Percentiles rank a stretch among this genome's conserved stretches.
These are phyloP conservation scores for Mugil cephalus DNA, from an alignment of 2,113 vertebrate species.

Conservation along the genomic window DNA sequence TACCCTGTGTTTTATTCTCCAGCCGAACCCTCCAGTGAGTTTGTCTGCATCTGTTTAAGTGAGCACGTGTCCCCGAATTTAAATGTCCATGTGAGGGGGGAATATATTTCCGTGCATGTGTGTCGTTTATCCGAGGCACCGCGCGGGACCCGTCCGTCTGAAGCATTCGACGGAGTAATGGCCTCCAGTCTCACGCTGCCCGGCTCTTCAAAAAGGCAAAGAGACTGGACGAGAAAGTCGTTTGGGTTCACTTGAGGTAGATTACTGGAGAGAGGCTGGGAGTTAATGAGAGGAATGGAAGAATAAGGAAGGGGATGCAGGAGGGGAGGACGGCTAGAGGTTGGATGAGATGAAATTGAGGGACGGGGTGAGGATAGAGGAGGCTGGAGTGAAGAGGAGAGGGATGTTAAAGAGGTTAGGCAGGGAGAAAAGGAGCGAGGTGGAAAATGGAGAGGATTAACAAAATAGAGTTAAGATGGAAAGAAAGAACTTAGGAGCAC, in stretches of 20 bases:
- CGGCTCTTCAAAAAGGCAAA: constrained; percentile 42
- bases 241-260: constrained; percentile 60
- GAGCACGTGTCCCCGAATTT: not conserved
- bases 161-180: constrained; percentile 37
- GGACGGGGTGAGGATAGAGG: constrained; percentile 15
- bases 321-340: constrained; percentile 43
- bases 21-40: constrained; percentile 15
- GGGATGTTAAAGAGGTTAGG: constrained; percentile 51
- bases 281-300: constrained; percentile 55
- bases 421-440: constrained; percentile 57
- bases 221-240: constrained; percentile 39
- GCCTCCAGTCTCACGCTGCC: constrained; percentile 47
- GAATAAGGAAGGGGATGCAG: constrained; percentile 51
- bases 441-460: constrained; percentile 54
- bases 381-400: constrained; percentile 24
- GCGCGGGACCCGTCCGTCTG: constrained; percentile 25
- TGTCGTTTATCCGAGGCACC: constrained; percentile 34
- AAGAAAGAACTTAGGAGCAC: constrained; percentile 36
- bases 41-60: constrained; percentile 25
- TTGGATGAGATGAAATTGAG: constrained; percentile 52
- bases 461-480: constrained; percentile 38
- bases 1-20: constrained; percentile 18
- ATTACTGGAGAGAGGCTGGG: constrained; percentile 46
- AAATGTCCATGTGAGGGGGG: not conserved
- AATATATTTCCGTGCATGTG: constrained; percentile 20